These are phyloP conservation scores for Peromyscus maniculatus DNA, from an alignment of 2,113 vertebrate genomes.

Conservation along the genomic window DNA sequence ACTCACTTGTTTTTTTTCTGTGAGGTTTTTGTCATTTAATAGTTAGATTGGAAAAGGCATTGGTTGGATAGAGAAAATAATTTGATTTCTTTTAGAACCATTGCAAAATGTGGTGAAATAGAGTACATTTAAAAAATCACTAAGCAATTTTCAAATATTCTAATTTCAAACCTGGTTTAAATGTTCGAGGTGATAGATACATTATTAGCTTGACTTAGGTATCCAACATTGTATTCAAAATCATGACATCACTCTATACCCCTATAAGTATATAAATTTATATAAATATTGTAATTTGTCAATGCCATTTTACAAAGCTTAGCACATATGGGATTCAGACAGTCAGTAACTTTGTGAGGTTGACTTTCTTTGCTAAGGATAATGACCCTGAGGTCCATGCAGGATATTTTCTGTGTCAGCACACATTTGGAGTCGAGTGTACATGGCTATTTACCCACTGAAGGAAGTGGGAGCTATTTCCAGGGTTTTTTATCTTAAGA, in stretches of 20 bases:
- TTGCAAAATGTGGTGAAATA: neutral
- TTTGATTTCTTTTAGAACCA: neutral
- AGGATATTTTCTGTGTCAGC: neutral
- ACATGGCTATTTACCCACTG: neutral
- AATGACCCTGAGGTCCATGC: neutral
- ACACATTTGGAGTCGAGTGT: neutral
- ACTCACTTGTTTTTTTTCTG: neutral
- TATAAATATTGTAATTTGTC: neutral
- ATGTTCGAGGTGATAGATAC: neutral
- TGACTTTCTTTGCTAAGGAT: neutral
- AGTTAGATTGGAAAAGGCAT: neutral
- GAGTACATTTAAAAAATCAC: neutral
- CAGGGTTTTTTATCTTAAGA: neutral
- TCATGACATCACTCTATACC: neutral
- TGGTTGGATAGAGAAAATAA: neutral
- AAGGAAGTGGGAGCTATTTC: slow-evolving; percentile 1
- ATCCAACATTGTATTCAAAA: neutral
- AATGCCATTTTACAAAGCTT: neutral
- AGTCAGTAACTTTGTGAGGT: neutral
- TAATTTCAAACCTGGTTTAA: neutral
- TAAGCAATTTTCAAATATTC: neutral
- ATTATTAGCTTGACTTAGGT: neutral
- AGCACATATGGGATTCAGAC: neutral
- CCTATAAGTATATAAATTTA: neutral
- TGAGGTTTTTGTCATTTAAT: neutral